Evolutionary conservation across 2,797 vertebrate species (phyloP).

Genomic region (Astyanax mexicanus): DNA sequence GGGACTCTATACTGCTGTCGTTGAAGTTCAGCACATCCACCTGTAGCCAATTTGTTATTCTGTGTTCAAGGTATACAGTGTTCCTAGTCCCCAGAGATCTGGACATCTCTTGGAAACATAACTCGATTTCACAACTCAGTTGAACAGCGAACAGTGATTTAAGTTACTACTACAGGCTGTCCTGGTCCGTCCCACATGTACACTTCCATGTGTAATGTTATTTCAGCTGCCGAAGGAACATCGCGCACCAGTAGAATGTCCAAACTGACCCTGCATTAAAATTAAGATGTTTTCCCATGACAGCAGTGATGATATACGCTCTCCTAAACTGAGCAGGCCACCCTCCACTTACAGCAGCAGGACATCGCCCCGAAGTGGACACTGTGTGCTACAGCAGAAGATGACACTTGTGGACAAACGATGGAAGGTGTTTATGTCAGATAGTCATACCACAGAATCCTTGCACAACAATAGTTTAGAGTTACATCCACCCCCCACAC

Average conservation of each 20-base stretch:
- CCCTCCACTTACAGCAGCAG: conserved; percentile 7
- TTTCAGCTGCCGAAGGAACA: background rate
- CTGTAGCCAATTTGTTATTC: too few species aligned
- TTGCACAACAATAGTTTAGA: conserved; percentile 24
- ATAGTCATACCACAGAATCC: conserved; percentile 53
- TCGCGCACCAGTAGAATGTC: background rate
- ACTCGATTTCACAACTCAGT: background rate
- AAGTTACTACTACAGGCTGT: too few species aligned
- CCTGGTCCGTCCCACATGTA: background rate
- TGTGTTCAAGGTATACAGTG: background rate
- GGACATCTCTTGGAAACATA: background rate
- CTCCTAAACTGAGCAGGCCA: background rate
- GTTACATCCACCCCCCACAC: conserved; percentile 8
- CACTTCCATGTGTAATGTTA: background rate
- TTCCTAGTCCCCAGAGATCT: background rate
- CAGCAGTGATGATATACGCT: background rate
- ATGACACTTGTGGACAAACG: conserved; percentile 12
- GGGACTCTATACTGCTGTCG: too few species aligned
- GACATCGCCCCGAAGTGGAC: conserved; percentile 71
- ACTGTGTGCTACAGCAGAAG: conserved; percentile 58
- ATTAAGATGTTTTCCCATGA: background rate
- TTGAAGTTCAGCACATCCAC: background rate
- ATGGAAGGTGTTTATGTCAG: conserved; percentile 53
- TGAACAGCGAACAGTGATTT: too few species aligned
- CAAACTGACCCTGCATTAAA: background rate